Evolutionary conservation across 2,113 vertebrate genomes (phyloP).

Genomic region (Pseudopodoces humilis): DNA sequence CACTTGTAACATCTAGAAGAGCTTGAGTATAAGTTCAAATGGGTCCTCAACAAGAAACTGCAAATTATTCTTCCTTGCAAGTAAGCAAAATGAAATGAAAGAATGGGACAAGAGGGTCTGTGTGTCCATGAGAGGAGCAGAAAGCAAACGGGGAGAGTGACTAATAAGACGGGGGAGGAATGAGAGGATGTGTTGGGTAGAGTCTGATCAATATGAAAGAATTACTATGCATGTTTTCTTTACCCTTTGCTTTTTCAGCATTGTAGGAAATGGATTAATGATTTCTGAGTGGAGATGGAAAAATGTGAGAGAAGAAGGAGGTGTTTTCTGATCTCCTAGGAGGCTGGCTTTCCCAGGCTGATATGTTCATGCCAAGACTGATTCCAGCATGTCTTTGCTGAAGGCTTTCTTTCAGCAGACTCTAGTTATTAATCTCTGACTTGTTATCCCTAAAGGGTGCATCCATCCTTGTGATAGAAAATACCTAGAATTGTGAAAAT

Average conservation of each 20-base stretch:
- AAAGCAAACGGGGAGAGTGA: background rate
- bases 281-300: background rate
- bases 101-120: background rate
- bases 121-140: background rate
- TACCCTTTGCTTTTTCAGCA: background rate
- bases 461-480: background rate
- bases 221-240: background rate
- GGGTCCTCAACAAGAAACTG: background rate
- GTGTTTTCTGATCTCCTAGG: background rate
- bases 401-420: background rate
- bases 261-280: background rate
- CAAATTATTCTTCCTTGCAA: background rate
- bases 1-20: background rate
- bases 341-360: background rate
- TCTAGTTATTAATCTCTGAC: background rate
- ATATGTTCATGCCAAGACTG: background rate
- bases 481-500: background rate
- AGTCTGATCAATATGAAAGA: background rate
- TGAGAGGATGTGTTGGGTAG: background rate
- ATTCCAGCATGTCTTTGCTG: background rate
- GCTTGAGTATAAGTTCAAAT: background rate
- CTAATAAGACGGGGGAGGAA: background rate
- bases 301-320: background rate
- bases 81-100: background rate
- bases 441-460: background rate